phyloP scores from a whole-genome alignment of 2,113 vertebrate species.

The Thunnus maccoyii region DNA sequence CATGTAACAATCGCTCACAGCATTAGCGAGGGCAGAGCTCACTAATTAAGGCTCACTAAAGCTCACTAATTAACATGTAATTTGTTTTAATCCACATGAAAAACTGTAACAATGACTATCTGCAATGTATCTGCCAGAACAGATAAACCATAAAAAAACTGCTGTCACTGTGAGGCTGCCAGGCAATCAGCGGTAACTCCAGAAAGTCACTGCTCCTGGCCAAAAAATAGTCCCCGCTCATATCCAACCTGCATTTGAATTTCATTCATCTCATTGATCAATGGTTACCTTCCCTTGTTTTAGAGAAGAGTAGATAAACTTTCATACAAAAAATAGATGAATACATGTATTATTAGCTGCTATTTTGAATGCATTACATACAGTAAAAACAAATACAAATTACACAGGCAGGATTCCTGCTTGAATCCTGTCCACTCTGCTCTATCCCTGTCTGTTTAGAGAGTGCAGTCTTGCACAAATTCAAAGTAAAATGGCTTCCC shows the following conservation, averaged over 20 bases:
- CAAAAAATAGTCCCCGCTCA: too few relatives aligned
- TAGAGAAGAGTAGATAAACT: constrained; percentile 15
- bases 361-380: constrained; percentile 36
- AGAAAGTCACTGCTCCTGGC: not conserved
- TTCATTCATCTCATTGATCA: too few relatives aligned
- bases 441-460: constrained; percentile 34
- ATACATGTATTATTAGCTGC: constrained; percentile 14
- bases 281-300: not conserved
- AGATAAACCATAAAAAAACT: not conserved
- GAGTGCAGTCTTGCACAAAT: constrained; percentile 43
- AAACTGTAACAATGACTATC: too few relatives aligned
- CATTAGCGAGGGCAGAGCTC: too few relatives aligned
- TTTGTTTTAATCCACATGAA: too few relatives aligned
- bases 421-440: constrained; percentile 26
- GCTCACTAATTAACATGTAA: too few relatives aligned
- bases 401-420: not conserved
- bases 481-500: constrained; percentile 37
- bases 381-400: constrained; percentile 51
- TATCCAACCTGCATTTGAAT: too few relatives aligned
- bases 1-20: too few relatives aligned
- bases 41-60: too few relatives aligned
- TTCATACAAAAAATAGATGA: not conserved
- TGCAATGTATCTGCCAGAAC: not conserved
- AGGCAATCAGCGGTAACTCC: not conserved
- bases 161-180: not conserved